Evolutionary conservation across 2,797 vertebrate species (phyloP).

Genomic region (Poecilia velifera): DNA sequence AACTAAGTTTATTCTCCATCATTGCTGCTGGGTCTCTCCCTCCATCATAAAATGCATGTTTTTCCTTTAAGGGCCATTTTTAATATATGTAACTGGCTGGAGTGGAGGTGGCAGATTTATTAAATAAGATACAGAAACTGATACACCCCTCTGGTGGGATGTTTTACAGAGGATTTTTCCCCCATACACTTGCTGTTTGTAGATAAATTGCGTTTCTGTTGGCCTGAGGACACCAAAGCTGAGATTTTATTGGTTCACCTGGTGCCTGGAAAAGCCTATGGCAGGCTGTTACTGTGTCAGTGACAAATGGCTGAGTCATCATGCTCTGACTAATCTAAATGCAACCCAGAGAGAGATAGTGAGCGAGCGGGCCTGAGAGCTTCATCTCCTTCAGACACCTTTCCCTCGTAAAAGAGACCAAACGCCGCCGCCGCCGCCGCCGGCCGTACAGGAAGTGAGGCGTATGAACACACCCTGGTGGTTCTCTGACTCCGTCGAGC

Average conservation of each 20-base stretch:
- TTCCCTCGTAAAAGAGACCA: conserved; percentile 67
- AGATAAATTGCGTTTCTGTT: conserved; percentile 73
- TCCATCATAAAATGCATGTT: conserved; percentile 59
- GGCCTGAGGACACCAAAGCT: conserved; percentile 68
- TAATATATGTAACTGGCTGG: conserved; percentile 65
- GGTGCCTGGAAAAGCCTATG: conserved; percentile 68
- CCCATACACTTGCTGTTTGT: conserved; percentile 51
- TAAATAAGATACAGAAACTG: conserved; percentile 43
- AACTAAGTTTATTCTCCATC: conserved; percentile 67
- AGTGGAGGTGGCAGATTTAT: conserved; percentile 53
- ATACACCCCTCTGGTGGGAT: conserved; percentile 64
- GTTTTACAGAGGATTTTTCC: conserved; percentile 45
- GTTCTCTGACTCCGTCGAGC: conserved; percentile 33
- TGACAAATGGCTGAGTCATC: conserved; percentile 75
- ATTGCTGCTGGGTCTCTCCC: conserved; percentile 32
- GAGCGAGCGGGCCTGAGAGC: conserved; percentile 46
- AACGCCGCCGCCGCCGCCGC: conserved; percentile 51
- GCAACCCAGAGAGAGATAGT: conserved; percentile 29
- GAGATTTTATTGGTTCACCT: conserved; percentile 76
- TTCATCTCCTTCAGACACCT: conserved; percentile 61
- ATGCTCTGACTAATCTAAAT: conserved; percentile 65
- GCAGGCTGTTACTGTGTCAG: conserved; percentile 64
- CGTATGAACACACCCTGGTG: conserved; percentile 50
- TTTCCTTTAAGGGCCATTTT: conserved; percentile 56
- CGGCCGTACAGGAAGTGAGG: conserved; percentile 69